Conservation (phyloP, 2,797 vertebrate genomes). For the Fundulus diaphanus region DNA sequence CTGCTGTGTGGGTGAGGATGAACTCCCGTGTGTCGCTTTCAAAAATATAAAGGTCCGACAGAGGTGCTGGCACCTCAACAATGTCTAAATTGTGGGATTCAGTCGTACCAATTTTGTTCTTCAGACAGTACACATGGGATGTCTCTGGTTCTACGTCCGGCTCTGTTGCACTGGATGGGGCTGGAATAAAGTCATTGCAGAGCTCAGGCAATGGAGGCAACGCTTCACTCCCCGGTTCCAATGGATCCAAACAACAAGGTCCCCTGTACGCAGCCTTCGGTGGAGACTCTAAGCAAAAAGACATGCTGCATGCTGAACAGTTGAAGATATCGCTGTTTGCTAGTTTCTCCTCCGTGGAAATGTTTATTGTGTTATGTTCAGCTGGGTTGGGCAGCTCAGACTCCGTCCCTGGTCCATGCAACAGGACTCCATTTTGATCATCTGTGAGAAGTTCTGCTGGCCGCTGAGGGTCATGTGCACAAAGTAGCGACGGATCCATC, state of each 20-base stretch:
- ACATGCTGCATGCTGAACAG: constrained; percentile 12
- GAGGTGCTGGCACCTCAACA: constrained; percentile 23
- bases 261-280: constrained; percentile 11
- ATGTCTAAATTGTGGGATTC: constrained; percentile 49
- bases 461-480: constrained; percentile 26
- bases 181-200: constrained; percentile 26
- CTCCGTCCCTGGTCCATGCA: constrained; percentile 13
- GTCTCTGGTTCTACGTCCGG: constrained; percentile 19
- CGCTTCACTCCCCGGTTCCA: constrained; percentile 15
- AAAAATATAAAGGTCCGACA: constrained; percentile 72
- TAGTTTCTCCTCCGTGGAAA: constrained; percentile 25
- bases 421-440: constrained; percentile 26
- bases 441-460: constrained; percentile 12
- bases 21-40: constrained; percentile 67
- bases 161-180: constrained; percentile 7
- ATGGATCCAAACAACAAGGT: constrained; percentile 26
- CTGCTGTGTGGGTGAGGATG: constrained; percentile 28
- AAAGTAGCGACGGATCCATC: constrained; percentile 51
- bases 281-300: constrained; percentile 21
- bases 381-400: constrained; percentile 10
- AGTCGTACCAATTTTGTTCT: constrained; percentile 19
- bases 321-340: constrained; percentile 16
- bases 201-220: constrained; percentile 41
- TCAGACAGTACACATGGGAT: constrained; percentile 4
- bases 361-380: constrained; percentile 22